Percentiles rank a stretch among this genome's conserved stretches.
These are phyloP conservation scores for Trachelipus rathkii DNA, from an alignment of 1,140 invertebrate genomes.

Conservation along the genomic window DNA sequence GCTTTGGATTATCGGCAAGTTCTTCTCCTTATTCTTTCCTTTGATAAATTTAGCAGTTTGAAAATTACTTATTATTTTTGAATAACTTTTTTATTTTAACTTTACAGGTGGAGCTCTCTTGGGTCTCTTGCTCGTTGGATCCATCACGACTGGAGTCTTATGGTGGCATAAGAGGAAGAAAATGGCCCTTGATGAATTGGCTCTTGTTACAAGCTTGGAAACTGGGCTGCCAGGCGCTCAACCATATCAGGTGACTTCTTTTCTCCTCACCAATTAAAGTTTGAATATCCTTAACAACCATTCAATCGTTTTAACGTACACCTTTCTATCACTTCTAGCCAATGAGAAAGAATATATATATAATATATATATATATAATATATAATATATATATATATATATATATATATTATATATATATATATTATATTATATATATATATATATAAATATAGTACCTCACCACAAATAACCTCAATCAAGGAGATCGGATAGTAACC, in stretches of 20 bases:
- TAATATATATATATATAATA: too few relatives aligned
- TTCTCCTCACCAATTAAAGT: neutral
- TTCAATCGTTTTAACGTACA: neutral
- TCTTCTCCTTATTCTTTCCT: neutral
- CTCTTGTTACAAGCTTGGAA: conserved; percentile 33
- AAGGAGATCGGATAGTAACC: too few relatives aligned
- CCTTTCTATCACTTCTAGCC: too few relatives aligned
- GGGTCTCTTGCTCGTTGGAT: neutral
- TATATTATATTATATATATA: too few relatives aligned
- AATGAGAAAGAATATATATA: too few relatives aligned
- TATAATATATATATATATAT: too few relatives aligned
- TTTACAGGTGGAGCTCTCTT: neutral
- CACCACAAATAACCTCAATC: too few relatives aligned
- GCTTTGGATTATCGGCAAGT: conserved; percentile 37
- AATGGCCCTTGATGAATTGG: conserved; percentile 30
- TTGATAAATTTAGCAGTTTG: too few relatives aligned
- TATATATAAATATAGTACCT: too few relatives aligned
- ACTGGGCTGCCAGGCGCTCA: conserved; percentile 34
- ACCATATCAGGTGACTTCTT: conserved; percentile 30
- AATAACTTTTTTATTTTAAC: neutral
- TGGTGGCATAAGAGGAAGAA: conserved; percentile 28
- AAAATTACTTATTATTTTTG: neutral
- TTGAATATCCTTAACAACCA: neutral
- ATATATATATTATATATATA: too few relatives aligned
- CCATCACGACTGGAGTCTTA: neutral